Evolutionary conservation across 2,888 invertebrate species (phyloP), one percentile per base, ranked within the genome.

Genomic region (Trachelus stipa): DNA sequence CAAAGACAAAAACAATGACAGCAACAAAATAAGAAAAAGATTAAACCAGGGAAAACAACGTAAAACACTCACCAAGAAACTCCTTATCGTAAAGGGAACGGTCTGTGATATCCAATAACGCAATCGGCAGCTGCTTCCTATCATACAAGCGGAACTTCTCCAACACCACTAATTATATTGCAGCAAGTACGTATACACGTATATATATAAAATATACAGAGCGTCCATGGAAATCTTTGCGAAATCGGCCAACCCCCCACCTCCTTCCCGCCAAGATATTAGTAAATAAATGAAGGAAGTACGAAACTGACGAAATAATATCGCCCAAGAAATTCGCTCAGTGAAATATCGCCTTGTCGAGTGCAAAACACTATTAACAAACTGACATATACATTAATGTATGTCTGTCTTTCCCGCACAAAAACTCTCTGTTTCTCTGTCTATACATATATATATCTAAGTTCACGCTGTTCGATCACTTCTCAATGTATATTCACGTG

Each of bases 101-200:
- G 68, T 34, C 34, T 34, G 69, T 23, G 76, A 77, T 79, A 77
- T 77, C 79, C 79, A 79, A 79, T 77, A 76, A 76, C 71, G 73
- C 73, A 75, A 77, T 79, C 69, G 23, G 56, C 56, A 56, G 56
- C 56, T 56, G 56, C 56, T 56, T 56, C 56, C 56, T 56, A 56
- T 56, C 56, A 56, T 23, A 56, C 56, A 56, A 9, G 56, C 56
- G 23, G 56, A 56, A 23, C 56, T 56, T 56, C 56, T 56, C 56
- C 9, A 23, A 23, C 71, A 71, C 71, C 71, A 71, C 31, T 71
- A 71, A 71, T 71, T 33, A 71, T 71, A 71, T 33, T 71, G 34
- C 31, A 33, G 23, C 34, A 30, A 15, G 34, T 71, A 71, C 23
- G 23, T 30, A 11, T n/a, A n/a, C 23, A 71, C 33, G n/a, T 30